Evolutionary conservation across 2,113 vertebrate genomes (phyloP).

Genomic region (Brachyhypopomus occidentalis): DNA sequence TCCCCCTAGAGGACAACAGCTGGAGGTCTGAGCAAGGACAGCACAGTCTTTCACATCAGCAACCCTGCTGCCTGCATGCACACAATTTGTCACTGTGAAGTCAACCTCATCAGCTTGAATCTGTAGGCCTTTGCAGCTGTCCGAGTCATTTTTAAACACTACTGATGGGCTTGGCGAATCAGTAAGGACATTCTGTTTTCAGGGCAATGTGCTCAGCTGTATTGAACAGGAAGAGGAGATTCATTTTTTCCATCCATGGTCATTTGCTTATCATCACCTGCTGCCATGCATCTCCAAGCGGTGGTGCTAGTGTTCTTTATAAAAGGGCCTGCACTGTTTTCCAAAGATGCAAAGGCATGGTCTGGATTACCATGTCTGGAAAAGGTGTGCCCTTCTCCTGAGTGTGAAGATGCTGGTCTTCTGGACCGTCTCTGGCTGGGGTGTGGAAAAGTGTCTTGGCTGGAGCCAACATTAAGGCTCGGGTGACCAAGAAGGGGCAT

Average conservation of each 20-base stretch:
- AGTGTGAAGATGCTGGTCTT: conserved; percentile 48
- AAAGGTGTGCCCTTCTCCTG: conserved; percentile 67
- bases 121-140: neutral
- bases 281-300: conserved; percentile 50
- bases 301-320: conserved; percentile 52
- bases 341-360: conserved; percentile 72
- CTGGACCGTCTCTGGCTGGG: conserved; percentile 37
- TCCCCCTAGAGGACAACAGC: too few relatives aligned
- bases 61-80: too few relatives aligned
- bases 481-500: neutral
- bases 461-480: neutral
- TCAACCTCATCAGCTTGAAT: neutral
- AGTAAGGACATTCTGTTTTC: neutral
- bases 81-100: too few relatives aligned
- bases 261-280: conserved; percentile 1
- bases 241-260: neutral
- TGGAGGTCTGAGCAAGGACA: too few relatives aligned
- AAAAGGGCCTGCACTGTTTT: conserved; percentile 57
- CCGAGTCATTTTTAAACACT: neutral
- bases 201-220: neutral
- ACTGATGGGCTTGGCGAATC: neutral
- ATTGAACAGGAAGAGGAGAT: neutral
- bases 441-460: conserved; percentile 39
- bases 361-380: conserved; percentile 68
- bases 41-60: too few relatives aligned